These are phyloP conservation scores for Eretmochelys imbricata DNA, from an alignment of 2,113 vertebrate genomes.

Conservation along the genomic window DNA sequence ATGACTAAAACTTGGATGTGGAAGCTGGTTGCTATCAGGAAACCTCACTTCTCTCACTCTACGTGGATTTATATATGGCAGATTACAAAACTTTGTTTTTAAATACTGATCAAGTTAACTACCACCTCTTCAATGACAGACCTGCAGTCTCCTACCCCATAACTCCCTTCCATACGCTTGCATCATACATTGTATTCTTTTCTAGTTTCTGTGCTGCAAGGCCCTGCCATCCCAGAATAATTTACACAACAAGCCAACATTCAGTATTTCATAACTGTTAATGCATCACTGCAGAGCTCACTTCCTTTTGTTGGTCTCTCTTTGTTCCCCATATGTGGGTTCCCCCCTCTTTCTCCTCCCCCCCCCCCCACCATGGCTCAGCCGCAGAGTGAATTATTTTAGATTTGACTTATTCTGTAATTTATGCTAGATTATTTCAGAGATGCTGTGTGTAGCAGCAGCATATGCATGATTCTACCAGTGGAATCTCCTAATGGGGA, in stretches of 20 bases:
- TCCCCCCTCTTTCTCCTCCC: background rate
- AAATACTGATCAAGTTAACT: background rate
- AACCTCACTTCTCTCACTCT: background rate
- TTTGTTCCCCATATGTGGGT: background rate
- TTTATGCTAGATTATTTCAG: background rate
- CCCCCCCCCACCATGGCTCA: background rate
- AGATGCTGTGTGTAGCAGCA: background rate
- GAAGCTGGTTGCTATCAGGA: background rate
- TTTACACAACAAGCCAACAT: background rate
- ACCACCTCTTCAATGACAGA: background rate
- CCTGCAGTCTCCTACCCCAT: background rate
- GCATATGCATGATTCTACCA: background rate
- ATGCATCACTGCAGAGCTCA: background rate
- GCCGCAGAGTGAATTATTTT: background rate
- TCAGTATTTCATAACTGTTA: background rate
- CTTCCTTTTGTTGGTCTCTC: background rate
- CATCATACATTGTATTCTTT: background rate
- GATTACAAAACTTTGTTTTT: background rate
- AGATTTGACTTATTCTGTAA: background rate
- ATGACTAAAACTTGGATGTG: background rate
- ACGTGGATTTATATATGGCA: background rate
- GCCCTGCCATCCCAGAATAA: background rate
- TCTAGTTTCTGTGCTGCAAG: background rate
- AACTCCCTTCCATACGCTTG: background rate
- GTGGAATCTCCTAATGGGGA: constrained; percentile 10